These are phyloP conservation scores for Artibeus lituratus DNA, from an alignment of 2,797 vertebrate genomes.

Conservation along the genomic window DNA sequence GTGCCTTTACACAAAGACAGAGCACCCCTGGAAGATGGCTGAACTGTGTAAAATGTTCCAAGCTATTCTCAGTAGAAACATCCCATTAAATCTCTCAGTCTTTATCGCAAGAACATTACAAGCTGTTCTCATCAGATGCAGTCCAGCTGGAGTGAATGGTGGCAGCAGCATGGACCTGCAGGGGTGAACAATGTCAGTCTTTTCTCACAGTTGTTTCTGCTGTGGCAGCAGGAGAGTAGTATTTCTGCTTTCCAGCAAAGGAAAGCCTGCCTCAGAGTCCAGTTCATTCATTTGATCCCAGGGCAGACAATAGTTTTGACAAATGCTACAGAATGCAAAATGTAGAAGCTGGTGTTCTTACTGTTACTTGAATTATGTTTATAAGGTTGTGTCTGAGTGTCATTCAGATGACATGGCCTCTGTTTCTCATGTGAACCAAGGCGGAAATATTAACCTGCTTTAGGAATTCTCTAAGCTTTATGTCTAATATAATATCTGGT, in stretches of 20 bases:
- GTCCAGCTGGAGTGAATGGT: neutral
- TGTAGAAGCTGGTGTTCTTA: neutral
- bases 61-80: conserved; percentile 45
- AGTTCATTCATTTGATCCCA: neutral
- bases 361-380: neutral
- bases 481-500: neutral
- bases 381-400: neutral
- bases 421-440: neutral
- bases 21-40: neutral
- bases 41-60: conserved; percentile 35
- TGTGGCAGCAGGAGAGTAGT: neutral
- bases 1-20: neutral
- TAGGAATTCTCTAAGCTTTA: neutral
- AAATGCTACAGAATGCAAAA: neutral
- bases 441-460: neutral
- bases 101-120: conserved; percentile 51
- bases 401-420: neutral
- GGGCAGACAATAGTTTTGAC: neutral
- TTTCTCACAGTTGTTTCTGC: neutral
- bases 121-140: conserved; percentile 23
- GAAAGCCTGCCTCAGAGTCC: neutral
- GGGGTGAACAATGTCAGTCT: neutral
- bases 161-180: neutral
- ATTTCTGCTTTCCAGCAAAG: neutral
- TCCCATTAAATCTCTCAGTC: conserved; percentile 29